These are phyloP conservation scores for Polyommatus iphigenia DNA, from an alignment of 2,888 invertebrate genomes.

Conservation along the genomic window DNA sequence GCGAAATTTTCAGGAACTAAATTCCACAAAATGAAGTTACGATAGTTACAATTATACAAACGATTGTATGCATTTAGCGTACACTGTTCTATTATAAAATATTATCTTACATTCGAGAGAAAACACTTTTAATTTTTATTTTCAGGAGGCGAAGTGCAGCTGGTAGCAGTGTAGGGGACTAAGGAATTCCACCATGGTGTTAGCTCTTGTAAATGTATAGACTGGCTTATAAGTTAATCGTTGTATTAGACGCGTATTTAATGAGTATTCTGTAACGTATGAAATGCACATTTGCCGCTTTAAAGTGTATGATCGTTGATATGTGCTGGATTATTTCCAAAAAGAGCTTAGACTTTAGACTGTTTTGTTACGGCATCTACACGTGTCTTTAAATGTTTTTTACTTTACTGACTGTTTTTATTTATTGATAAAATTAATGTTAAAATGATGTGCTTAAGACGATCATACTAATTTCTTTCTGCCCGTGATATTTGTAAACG, in stretches of 20 bases:
- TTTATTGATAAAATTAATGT: background rate
- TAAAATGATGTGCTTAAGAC: background rate
- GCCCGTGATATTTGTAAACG: no score
- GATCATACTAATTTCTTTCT: background rate
- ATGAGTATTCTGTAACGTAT: background rate
- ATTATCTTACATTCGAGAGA: background rate
- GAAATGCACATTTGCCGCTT: background rate
- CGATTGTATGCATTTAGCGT: no score
- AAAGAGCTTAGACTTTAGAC: conserved; percentile 13
- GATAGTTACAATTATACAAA: no score
- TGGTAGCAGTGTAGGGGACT: conserved; percentile 51
- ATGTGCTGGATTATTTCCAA: conserved; percentile 3
- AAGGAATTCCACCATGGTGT: conserved; percentile 31
- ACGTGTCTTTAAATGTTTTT: background rate
- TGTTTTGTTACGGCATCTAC: background rate
- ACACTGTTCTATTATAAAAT: no score
- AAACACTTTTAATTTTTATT: conserved; percentile 30
- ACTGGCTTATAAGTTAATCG: background rate
- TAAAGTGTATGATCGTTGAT: background rate
- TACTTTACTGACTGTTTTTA: background rate
- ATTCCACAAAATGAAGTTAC: no score
- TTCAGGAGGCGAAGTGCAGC: conserved; percentile 59
- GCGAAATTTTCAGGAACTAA: no score
- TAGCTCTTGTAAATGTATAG: background rate
- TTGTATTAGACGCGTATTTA: conserved; percentile 17